Evolutionary conservation across 2,797 vertebrate species (phyloP), one percentile per base, ranked within the genome.

Genomic region (Rhinella marina): DNA sequence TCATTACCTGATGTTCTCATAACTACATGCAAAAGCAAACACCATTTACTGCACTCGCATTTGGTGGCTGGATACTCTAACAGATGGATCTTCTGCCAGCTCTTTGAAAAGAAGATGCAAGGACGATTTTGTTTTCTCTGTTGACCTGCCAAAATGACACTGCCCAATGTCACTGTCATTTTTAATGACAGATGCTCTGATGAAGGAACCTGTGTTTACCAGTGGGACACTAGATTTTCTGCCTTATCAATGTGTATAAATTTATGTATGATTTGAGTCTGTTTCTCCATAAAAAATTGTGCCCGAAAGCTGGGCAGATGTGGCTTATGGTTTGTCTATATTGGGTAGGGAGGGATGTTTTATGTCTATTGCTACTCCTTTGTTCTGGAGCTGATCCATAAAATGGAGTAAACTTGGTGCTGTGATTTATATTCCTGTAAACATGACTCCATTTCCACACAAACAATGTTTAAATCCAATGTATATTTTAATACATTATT

Each of bases 361-460:
- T 82, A 29, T 75, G 54, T 41, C 52, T 81, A 64, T 81, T 72
- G 27, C 75, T 78, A 76, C 56, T 77, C n/a, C 54, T 86, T 85
- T 23, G 72, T 75, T 56, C 64, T 78, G 25, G 27, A 48, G 66
- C 21, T 56, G 11, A 75, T 79, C 70, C 68, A 17, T 64, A 64
- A 72, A 79, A 77, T 77, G 72, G 81, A 82, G 70, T 59, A 52
- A 82, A 76, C 6, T 64, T 81, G 82, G 82, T 85, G 52, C 77
- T 88, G 82, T 85, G 62, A 88, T 21, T 78, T 64, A 29, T 85
- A 79, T 81, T 86, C 25, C 54, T 86, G 54, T 52, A 86, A 70
- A 86, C 48, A 59, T 86, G 41, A 14, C 12, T 76, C 16, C 50
- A 77, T 41, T 61, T 29, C 21, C 13, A 85, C 25, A 23, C 54